Evolutionary conservation across 64 coral and sea anemone species (phyloP), one percentile per base, ranked within the genome.

Genomic region (Acropora yongei): DNA sequence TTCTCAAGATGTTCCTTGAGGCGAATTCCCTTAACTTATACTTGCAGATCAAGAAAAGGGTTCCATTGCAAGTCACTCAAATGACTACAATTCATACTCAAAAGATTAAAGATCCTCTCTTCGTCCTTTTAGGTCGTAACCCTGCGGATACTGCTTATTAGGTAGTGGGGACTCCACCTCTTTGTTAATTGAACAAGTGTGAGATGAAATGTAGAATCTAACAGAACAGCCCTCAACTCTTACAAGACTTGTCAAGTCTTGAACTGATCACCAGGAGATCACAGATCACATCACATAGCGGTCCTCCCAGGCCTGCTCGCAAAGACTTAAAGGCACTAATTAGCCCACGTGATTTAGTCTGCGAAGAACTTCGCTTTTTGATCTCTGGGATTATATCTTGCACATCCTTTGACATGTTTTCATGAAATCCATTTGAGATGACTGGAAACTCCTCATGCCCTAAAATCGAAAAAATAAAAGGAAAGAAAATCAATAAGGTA

Each of bases 221-320:
- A 48, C 5, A 3, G 1, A 9, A 6, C 82, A 69, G 5, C 60
- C 65, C 8, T 63, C 82, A 48, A 47, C 65, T 19, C 11, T 20
- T 0, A 48, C 61, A 4, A 84, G 63, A 0, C 60, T 49, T 3
- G 0, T 9, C 50, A 51, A 77, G 39, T 2, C 44, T 86, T 41
- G 80, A 44, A 75, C 61, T 92, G 16, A 92, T 14, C 41, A 92
- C 6, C 3, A 92, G 43, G 3, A 92, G 42, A 42, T 92, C 90
- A 41, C 90, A 92, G 45, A 92, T 66, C 39, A 85, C 71, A n/a
- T 80, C 80, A 5, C 44, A 8, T 6, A 58, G 41, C 0, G 41
- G n/a, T 16, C 57, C 80, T 68, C 57, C 58, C 5, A 42, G 12
- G 43, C 67, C 46, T 1, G 8, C 41, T 7, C 44, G 58, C 80